These are phyloP conservation scores for Hypanus sabinus DNA, from an alignment of 2,113 vertebrate genomes.

Conservation along the genomic window DNA sequence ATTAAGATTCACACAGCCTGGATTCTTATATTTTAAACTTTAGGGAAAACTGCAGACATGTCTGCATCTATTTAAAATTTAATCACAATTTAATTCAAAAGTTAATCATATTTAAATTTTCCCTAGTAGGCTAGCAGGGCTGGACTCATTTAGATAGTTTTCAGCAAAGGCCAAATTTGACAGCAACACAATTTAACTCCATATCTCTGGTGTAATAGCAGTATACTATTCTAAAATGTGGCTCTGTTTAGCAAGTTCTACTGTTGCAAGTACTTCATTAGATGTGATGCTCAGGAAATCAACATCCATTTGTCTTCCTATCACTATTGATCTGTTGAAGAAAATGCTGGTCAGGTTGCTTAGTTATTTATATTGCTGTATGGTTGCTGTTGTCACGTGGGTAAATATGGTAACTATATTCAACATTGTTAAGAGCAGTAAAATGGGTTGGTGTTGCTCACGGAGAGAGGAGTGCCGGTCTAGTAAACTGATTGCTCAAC, in stretches of 20 bases:
- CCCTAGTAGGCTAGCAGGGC: background rate
- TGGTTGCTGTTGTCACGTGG: background rate
- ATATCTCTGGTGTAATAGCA: background rate
- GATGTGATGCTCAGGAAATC: background rate
- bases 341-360: background rate
- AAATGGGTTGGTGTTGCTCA: background rate
- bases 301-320: background rate
- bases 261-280: background rate
- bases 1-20: background rate
- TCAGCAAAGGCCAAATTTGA: background rate
- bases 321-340: background rate
- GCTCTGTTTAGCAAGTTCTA: background rate
- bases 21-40: background rate
- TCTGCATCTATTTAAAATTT: background rate
- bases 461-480: constrained; percentile 7
- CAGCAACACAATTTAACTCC: background rate
- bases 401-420: constrained; percentile 6
- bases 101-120: background rate
- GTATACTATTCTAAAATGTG: background rate
- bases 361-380: background rate
- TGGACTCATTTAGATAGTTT: background rate
- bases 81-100: too few relatives aligned
- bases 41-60: background rate
- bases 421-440: background rate
- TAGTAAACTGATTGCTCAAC: background rate